Conservation (phyloP, 1,140 invertebrate species). For the Hylyphantes graminicola region DNA sequence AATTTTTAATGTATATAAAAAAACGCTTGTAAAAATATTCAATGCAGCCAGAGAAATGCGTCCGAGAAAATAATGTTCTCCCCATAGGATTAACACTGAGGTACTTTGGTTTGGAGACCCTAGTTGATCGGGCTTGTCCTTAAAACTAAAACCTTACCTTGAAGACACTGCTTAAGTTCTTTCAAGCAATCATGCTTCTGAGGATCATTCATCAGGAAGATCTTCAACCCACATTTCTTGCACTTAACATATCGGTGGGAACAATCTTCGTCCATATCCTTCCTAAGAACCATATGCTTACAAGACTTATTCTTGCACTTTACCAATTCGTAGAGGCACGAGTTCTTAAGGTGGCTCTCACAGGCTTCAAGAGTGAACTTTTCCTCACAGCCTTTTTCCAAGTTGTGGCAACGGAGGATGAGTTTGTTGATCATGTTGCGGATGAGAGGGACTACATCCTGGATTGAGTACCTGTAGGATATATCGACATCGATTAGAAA, state of each 20-base stretch:
- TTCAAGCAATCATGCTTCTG: constrained; percentile 38
- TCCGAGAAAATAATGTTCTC: too few species aligned
- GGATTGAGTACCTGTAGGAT: background rate
- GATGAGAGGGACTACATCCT: constrained; percentile 36
- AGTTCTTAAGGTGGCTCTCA: constrained; percentile 22
- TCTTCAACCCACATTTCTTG: background rate
- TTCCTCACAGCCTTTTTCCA: constrained; percentile 26
- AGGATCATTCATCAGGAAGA: background rate
- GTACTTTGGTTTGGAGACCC: too few species aligned
- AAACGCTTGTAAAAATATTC: too few species aligned
- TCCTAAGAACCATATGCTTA: background rate
- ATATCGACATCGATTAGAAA: too few species aligned
- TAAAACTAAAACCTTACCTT: constrained; percentile 22
- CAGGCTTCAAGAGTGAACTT: constrained; percentile 33
- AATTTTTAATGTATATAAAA: too few species aligned
- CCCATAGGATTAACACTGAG: too few species aligned
- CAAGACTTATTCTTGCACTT: constrained; percentile 44
- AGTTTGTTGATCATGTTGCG: constrained; percentile 53
- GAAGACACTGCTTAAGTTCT: constrained; percentile 21
- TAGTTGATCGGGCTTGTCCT: too few species aligned
- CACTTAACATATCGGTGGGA: constrained; percentile 18
- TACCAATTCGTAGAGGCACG: constrained; percentile 31
- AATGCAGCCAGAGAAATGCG: too few species aligned
- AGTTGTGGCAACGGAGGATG: constrained; percentile 25
- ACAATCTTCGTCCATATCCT: constrained; percentile 27